A percentile compares a stretch with the other conserved stretches of the same genome.
phyloP scores from a whole-genome alignment of 2,888 invertebrate species.

The Stenurella melanura region DNA sequence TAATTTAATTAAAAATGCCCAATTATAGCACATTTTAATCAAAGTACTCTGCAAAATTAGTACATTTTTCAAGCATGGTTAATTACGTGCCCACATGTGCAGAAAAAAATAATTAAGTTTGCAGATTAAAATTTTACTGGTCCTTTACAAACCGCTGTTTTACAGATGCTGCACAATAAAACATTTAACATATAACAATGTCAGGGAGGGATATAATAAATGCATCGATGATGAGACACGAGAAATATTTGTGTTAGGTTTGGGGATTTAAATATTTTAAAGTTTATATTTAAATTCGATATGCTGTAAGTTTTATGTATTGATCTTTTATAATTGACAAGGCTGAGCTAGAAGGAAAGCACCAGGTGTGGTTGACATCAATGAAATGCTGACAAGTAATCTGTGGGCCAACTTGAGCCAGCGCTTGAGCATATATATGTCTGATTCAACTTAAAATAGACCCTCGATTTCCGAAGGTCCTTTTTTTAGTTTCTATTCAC shows the following conservation, averaged over 20 bases:
- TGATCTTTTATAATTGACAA: slow-evolving; percentile 61
- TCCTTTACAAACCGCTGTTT: slow-evolving; percentile 18
- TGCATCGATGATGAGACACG: slow-evolving; percentile 31
- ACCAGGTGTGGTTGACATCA: slow-evolving; percentile 63
- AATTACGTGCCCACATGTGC: neutral
- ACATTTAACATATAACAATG: slow-evolving; percentile 15
- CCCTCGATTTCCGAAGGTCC: slow-evolving; percentile 56
- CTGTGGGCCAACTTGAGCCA: slow-evolving; percentile 56
- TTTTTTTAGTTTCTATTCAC: slow-evolving; percentile 51
- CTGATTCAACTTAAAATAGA: slow-evolving; percentile 58
- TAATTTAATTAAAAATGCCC: too few species aligned
- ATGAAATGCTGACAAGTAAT: slow-evolving; percentile 62
- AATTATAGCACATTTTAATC: too few species aligned
- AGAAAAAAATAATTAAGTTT: neutral
- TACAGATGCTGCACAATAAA: slow-evolving; percentile 28
- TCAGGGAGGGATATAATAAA: slow-evolving; percentile 21
- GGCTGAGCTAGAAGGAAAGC: slow-evolving; percentile 56
- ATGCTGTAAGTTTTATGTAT: slow-evolving; percentile 52
- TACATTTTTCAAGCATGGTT: too few species aligned
- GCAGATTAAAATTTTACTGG: slow-evolving; percentile 20
- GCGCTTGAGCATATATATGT: slow-evolving; percentile 54
- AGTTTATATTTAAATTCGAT: slow-evolving; percentile 50
- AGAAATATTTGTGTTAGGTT: slow-evolving; percentile 14
- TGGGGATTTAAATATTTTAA: slow-evolving; percentile 47
- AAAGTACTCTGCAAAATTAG: too few species aligned